These are phyloP conservation scores for Dorcus parallelipipedus DNA, from an alignment of 2,888 invertebrate species.

Conservation along the genomic window DNA sequence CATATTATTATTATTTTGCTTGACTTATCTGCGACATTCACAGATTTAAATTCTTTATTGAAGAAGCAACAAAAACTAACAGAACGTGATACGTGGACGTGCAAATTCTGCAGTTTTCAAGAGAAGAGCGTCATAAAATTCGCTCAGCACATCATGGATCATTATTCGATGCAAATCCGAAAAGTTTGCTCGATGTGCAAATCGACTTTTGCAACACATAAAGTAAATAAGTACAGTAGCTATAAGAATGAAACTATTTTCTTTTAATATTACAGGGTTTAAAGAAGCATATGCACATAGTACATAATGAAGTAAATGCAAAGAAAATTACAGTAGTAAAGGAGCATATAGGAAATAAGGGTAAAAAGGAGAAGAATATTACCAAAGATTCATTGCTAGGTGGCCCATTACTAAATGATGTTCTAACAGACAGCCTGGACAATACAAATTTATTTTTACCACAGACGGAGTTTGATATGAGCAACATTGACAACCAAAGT, in stretches of 20 bases:
- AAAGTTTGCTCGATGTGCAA: constrained; percentile 39
- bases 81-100: constrained; percentile 46
- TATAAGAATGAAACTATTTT: not conserved
- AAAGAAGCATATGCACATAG: constrained; percentile 30
- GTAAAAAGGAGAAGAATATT: not conserved
- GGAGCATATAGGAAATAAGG: not conserved
- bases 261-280: constrained; percentile 24
- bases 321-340: not conserved
- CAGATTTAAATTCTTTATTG: constrained; percentile 24
- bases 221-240: constrained; percentile 23
- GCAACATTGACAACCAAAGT: constrained; percentile 31
- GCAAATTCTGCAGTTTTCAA: constrained; percentile 47
- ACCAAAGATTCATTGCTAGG: constrained; percentile 33
- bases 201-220: constrained; percentile 29
- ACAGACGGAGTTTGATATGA: constrained; percentile 32
- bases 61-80: constrained; percentile 39
- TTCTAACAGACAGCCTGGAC: constrained; percentile 39
- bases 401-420: constrained; percentile 38
- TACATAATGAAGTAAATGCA: constrained; percentile 20
- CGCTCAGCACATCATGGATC: constrained; percentile 48
- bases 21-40: not conserved
- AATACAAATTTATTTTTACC: constrained; percentile 35
- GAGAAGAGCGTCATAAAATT: constrained; percentile 45
- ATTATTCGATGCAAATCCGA: constrained; percentile 39
- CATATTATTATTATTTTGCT: not conserved